Conservation (phyloP, 2,888 invertebrate species). For the Apotomis betuletana region DNA sequence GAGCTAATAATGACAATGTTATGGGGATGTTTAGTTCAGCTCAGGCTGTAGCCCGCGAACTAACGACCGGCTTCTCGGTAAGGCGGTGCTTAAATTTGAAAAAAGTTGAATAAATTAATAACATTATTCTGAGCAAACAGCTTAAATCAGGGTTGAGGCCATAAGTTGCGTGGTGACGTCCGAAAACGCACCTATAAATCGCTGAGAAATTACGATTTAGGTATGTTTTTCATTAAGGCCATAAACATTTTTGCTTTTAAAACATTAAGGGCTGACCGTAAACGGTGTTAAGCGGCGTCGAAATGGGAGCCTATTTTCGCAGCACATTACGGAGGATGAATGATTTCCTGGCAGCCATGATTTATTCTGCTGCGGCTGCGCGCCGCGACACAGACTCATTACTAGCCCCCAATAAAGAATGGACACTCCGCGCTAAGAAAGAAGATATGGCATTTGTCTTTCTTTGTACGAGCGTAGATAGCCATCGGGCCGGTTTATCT, state of each 20-base stretch:
- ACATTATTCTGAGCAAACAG: constrained; percentile 36
- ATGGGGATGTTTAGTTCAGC: constrained; percentile 1
- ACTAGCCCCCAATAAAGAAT: constrained; percentile 68
- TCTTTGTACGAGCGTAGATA: constrained; percentile 65
- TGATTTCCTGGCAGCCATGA: constrained; percentile 81
- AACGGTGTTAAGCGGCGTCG: constrained; percentile 64
- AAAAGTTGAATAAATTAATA: constrained; percentile 32
- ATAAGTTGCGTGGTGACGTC: constrained; percentile 40
- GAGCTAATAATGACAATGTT: not conserved
- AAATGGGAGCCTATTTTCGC: constrained; percentile 81
- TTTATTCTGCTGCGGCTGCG: constrained; percentile 70
- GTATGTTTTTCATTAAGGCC: constrained; percentile 64
- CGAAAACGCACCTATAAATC: constrained; percentile 46
- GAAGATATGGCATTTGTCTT: constrained; percentile 71
- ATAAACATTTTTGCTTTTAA: constrained; percentile 64
- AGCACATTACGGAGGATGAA: constrained; percentile 82
- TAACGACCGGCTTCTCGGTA: constrained; percentile 30
- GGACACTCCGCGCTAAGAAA: constrained; percentile 71
- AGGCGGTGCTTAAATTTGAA: constrained; percentile 30
- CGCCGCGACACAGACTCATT: constrained; percentile 71
- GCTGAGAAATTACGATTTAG: constrained; percentile 51
- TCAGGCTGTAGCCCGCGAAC: not conserved
- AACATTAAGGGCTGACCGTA: constrained; percentile 64
- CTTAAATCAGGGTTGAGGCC: constrained; percentile 34
- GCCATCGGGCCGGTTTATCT: constrained; percentile 55